These are phyloP conservation scores for Cercopithecus mona DNA, from an alignment of 2,113 vertebrate genomes.

Conservation along the genomic window DNA sequence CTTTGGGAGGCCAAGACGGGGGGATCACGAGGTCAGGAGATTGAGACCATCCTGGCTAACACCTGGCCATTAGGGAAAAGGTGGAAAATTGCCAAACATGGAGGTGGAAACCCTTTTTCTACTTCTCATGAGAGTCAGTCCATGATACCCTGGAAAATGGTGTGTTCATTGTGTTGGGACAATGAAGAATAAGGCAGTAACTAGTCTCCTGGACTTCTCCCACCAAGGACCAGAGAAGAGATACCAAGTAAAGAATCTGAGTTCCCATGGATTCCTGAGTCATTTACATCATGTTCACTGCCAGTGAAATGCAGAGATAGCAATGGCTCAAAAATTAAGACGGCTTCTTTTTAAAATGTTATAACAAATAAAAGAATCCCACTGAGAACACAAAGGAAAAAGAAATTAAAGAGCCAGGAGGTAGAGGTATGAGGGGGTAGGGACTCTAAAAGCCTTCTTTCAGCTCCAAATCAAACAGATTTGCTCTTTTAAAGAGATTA, in stretches of 20 bases:
- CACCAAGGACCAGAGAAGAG: not conserved
- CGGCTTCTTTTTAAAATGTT: not conserved
- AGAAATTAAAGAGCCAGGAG: not conserved
- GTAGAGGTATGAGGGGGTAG: no score
- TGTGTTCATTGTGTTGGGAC: not conserved
- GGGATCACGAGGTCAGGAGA: no score
- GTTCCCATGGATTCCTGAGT: not conserved
- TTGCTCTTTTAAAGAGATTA: not conserved
- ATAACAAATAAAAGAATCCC: not conserved
- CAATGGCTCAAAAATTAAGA: not conserved
- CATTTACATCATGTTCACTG: not conserved
- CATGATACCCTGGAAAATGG: not conserved
- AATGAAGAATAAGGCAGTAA: not conserved
- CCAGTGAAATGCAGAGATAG: not conserved
- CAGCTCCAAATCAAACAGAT: not conserved
- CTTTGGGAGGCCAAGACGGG: no score
- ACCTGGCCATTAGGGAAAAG: not conserved
- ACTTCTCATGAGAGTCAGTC: not conserved
- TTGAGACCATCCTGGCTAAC: no score
- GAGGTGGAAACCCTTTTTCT: not conserved
- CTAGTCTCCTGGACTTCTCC: not conserved
- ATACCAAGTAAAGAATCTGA: not conserved
- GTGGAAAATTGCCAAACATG: not conserved
- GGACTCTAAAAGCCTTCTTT: not conserved
- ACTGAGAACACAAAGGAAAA: not conserved